phyloP scores from a whole-genome alignment of 92 coral and sea anemone genomes.

The Palythoa grandis region DNA sequence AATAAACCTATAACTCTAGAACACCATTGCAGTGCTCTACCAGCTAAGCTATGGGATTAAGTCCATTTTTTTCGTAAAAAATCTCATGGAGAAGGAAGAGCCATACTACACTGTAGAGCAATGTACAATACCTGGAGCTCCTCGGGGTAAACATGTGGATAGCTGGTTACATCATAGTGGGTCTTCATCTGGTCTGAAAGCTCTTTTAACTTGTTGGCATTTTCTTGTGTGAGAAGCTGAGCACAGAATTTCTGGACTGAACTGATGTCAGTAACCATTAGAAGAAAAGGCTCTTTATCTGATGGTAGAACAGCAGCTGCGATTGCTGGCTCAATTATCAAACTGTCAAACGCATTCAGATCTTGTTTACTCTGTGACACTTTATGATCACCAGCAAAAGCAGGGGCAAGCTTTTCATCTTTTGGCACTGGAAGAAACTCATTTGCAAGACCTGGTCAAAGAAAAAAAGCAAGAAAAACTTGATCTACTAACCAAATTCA shows the following conservation, averaged over 20 bases:
- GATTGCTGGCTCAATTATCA: conserved; percentile 45
- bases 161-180: conserved; percentile 39
- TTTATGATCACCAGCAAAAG: neutral
- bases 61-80: too few relatives aligned
- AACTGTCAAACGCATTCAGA: conserved; percentile 8
- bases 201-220: conserved; percentile 41
- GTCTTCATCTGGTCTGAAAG: conserved; percentile 64
- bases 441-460: conserved; percentile 10
- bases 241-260: conserved; percentile 50
- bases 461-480: neutral
- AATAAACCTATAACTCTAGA: too few relatives aligned
- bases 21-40: too few relatives aligned
- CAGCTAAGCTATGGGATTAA: too few relatives aligned
- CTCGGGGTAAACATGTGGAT: conserved; percentile 35
- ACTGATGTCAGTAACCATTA: conserved; percentile 49
- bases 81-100: too few relatives aligned
- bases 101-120: neutral
- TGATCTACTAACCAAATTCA: too few relatives aligned
- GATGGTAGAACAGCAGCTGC: conserved; percentile 43
- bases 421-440: conserved; percentile 16
- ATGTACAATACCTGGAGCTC: conserved; percentile 17
- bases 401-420: conserved; percentile 8
- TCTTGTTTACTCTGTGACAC: neutral
- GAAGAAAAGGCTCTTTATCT: conserved; percentile 28
- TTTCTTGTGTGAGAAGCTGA: conserved; percentile 46